Base-by-base conservation (phyloP, 1,140 invertebrate species). In the Drosophila lacertosa region DNA sequence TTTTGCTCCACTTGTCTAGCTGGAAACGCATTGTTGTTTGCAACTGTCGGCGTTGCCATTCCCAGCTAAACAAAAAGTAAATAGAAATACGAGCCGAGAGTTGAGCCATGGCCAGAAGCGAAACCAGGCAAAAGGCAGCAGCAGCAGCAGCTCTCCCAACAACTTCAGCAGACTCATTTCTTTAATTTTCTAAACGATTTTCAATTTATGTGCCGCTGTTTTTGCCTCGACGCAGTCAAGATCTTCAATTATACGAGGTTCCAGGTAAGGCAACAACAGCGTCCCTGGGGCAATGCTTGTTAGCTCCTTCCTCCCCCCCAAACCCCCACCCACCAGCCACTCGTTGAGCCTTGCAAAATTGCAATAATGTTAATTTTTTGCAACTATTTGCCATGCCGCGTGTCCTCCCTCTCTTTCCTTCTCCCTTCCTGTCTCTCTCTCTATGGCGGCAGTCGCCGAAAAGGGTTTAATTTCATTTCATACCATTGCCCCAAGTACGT, bases 391-490 rank as follows among this genome's bases (percentile, higher is more conserved):
- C 58, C 64, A 53, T 57, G 47, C 37, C 20, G 39, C 58, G 42
- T 59, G 68, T 65, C 45, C 22, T 37, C 44, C 29, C 45, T 15
- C 26, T 22, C 29, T 22, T 9, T n/a, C 33, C n/a, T 26, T n/a
- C n/a, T n/a, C n/a, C n/a, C n/a, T n/a, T n/a, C n/a, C 58, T 11
- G 10, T 26, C 4, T 55, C 20, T 32, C 48, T 3, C 35, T 57
- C 69, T 24, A 40, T 53, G 57, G 55, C 74, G 32, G 45, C 70
- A 42, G 74, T 74, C 81, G 63, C 74, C 82, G 53, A 86, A 86
- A 88, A 88, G 82, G 83, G 83, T 88, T 88, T 88, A 89, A 88
- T 88, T 88, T 88, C 82, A 89, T 88, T 88, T 82, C 57, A 58
- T 73, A 35, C 40, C 74, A 74, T 65, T 60, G 53, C 69, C 57